Evolutionary conservation across 2,888 invertebrate genomes (phyloP).

Genomic region (Synergus laeviventris): DNA sequence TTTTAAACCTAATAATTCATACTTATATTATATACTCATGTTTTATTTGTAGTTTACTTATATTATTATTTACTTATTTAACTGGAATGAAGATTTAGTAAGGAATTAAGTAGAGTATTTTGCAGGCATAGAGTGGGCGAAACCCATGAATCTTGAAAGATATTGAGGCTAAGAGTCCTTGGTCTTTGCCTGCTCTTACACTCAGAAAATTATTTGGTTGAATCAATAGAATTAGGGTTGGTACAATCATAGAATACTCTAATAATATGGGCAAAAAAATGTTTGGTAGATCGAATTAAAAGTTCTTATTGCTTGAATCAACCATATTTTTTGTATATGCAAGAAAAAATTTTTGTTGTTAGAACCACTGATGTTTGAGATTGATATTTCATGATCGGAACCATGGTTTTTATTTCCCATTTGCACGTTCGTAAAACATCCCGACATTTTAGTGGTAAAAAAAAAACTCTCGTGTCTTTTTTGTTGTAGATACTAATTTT

Average conservation of each 20-base stretch:
- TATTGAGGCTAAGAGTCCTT: conserved; percentile 62
- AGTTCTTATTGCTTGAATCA: too few species aligned
- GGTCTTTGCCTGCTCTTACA: conserved; percentile 60
- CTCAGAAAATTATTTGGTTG: conserved; percentile 46
- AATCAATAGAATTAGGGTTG: too few species aligned
- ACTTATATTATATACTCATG: neutral
- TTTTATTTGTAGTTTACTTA: neutral
- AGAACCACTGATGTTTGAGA: too few species aligned
- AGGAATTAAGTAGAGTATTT: conserved; percentile 6
- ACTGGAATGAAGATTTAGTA: neutral
- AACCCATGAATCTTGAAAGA: conserved; percentile 42
- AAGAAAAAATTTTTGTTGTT: too few species aligned
- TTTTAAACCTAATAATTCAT: neutral
- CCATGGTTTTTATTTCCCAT: neutral
- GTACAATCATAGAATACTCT: too few species aligned
- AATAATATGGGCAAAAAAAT: too few species aligned
- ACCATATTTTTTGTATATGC: too few species aligned
- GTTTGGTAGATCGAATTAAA: too few species aligned
- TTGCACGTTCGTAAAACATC: neutral
- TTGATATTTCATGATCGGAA: neutral
- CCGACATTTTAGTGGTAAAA: neutral
- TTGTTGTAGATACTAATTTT: too few species aligned
- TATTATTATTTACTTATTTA: neutral
- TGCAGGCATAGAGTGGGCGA: conserved; percentile 16
- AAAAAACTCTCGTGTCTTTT: neutral